Evolutionary conservation across 1,140 invertebrate species (phyloP), one percentile per base, ranked within the genome.

Genomic region (Chlorops oryzae): DNA sequence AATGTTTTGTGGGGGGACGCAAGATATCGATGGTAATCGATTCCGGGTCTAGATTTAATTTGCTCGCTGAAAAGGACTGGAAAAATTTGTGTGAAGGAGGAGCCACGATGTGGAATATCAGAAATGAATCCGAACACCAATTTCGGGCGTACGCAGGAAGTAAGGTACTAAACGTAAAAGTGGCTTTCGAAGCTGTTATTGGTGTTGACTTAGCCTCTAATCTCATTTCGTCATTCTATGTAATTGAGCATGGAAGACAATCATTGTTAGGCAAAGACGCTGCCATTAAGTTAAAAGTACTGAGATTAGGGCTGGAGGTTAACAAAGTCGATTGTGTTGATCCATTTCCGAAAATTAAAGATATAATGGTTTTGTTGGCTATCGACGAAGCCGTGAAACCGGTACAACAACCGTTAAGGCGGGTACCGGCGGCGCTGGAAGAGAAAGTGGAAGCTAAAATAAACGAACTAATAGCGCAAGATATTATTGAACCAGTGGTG

Each of bases 301-400:
- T 68, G 15, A 62, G 52, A 52, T n/a, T 63, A 38, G 65, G 62
- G 10, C n/a, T 27, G 9, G 18, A 45, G n/a, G 34, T 35, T 35
- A 35, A 35, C 34, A 17, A 10, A 17, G 34, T 35, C 5, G 18
- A 35, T 15, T 15, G 34, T 35, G n/a, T 17, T 35, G 28, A 32
- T n/a, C 34, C n/a, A 45, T 69, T 68, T 51, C 62, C 65, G 2
- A 70, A 63, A 55, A 48, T 68, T 49, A 63, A 62, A 61, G 47
- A 53, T 43, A 51, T 66, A 35, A 1, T 53, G 3, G 48, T 74
- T 1, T 41, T 60, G 41, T 51, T 69, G 17, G 42, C 61, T 7
- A 51, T 62, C 12, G 51, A 62, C 47, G 10, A 44, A 34, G 42
- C 48, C 20, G 44, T 51, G 21, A 24, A 38, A 22, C 57, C 57